Percentiles rank a stretch among this genome's conserved stretches.
Evolutionary conservation across 1,140 invertebrate genomes (phyloP).

Genomic region (Frieseomelitta varia): DNA sequence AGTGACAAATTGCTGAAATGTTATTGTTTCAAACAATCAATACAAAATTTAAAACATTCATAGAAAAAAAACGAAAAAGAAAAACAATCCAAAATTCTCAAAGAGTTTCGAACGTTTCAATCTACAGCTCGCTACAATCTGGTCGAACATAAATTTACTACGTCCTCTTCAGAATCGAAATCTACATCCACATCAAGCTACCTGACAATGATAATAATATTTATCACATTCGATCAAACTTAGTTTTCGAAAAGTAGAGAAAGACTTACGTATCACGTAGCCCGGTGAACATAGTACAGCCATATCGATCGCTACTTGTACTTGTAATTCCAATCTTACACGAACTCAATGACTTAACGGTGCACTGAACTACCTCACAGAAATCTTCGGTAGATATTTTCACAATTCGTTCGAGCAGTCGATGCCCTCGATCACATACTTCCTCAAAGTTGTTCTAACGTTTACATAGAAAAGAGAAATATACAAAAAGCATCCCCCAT

Average conservation of each 20-base stretch:
- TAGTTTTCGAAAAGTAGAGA: neutral
- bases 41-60: neutral
- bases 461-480: neutral
- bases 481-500: neutral
- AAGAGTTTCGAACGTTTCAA: neutral
- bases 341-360: neutral
- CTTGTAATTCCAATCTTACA: neutral
- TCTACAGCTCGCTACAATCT: neutral
- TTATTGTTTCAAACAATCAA: no score
- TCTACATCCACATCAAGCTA: no score
- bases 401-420: neutral
- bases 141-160: neutral
- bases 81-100: neutral
- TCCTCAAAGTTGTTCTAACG: no score
- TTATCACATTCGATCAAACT: neutral
- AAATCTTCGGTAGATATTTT: neutral
- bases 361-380: conserved; percentile 1
- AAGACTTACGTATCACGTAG: conserved; percentile 16
- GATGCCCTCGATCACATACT: neutral
- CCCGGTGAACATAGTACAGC: neutral
- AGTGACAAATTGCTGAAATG: neutral
- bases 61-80: neutral
- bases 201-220: neutral
- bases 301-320: neutral
- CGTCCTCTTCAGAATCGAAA: no score